Evolutionary conservation across 2,113 vertebrate genomes (phyloP), one percentile per base, ranked within the genome.

Genomic region (Scomber japonicus): DNA sequence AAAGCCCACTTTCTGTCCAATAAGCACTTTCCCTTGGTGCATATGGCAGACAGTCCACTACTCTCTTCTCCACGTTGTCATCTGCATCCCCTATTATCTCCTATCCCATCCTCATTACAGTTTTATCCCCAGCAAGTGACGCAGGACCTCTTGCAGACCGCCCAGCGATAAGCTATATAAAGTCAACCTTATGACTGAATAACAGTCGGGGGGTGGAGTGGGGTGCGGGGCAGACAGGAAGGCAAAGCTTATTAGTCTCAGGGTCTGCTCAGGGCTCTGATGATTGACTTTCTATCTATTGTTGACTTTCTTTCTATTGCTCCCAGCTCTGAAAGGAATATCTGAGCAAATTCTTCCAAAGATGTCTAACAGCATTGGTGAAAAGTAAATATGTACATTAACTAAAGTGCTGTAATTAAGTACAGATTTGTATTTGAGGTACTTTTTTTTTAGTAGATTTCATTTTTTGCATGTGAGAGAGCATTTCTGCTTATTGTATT

Each of bases 191-290:
- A 63, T 67, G 27, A 67, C 51, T 54, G 3, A 40, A 65, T 60
- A 45, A 21, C 57, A 3, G 24, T 45, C 17, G 51, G 53, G 19
- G 16, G 30, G 21, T 21, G 21, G 21, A 1, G 21, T 21, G 21
- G 21, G 21, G 21, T 21, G 21, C 1, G 54, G 65, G 40, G 74
- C 55, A 46, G 40, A 59, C 14, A 46, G 44, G 65, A 48, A 51
- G 46, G 19, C 35, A 76, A 75, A 73, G 61, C 71, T 82, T 62
- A 35, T 88, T 82, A 75, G 71, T 45, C 59, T 60, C 60, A 79
- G 62, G 46, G 63, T 80, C 76, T 30, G 45, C 13, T 15, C 27
- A 17, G 68, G 19, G 6, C 45, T 55, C 27, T 19, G 49, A 21
- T 51, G 54, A 56, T 55, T 21, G 24, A 60, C 46, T 30, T 80